Evolutionary conservation across 2,113 vertebrate genomes (phyloP), one percentile per base, ranked within the genome.

Genomic region (Eurypyga helias): DNA sequence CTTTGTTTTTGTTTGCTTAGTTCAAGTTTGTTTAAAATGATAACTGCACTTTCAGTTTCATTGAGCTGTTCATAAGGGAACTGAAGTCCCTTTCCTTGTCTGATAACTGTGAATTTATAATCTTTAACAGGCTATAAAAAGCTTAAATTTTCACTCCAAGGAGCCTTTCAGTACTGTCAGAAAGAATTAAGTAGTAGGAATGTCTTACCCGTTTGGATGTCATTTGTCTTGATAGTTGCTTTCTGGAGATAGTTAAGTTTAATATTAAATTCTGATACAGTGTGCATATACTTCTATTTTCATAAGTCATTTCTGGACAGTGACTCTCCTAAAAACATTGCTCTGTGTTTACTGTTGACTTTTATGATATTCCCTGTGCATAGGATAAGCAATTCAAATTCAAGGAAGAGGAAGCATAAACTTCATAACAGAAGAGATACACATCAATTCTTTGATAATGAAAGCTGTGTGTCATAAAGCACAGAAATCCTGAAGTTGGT

Each of bases 151-250:
- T 95, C n/a, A 80, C 64, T 93, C 58, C 62, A 77, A 90, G 66
- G 31, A 94, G 31, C 54, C 19, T 92, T 92, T 93, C 90, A 83
- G 75, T 95, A n/a, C 71, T 94, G 80, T 93, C 94, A 93, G 85
- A 92, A 93, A 90, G 84, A 92, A 90, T 95, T 93, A 94, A 92
- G 76, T 54, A 75, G 17, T 92, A 45, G 36, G 54, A 92, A 73
- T 89, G 67, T 43, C 76, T 83, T 80, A 18, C 17, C 71, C 21
- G 28, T 90, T 93, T 92, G 54, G 51, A 86, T 89, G 86, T 86
- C 61, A 83, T 96, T 96, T 90, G 54, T 95, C 93, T 96, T 89
- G 62, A 76, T 95, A 86, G 90, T 73, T 88, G 75, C 36, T 86
- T 96, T 92, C 55, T 70, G 79, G 64, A 83, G 66, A 77, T 90